Evolutionary conservation across 64 coral and sea anemone genomes (phyloP).

Genomic region (Dendronephthya gigantea): DNA sequence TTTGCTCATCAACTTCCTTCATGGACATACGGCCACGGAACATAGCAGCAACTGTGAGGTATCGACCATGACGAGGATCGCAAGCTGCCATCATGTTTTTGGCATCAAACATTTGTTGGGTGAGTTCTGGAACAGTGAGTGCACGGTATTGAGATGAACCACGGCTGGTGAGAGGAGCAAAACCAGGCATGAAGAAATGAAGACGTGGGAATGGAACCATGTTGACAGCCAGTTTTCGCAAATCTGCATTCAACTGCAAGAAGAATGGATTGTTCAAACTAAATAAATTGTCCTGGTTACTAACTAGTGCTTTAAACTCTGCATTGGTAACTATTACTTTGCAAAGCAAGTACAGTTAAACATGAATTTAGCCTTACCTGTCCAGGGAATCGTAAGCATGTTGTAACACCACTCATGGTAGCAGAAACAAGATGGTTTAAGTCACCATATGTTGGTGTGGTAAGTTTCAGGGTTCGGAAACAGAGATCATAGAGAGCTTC

Average conservation of each 20-base stretch:
- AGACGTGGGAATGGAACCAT: slow-evolving; percentile 3
- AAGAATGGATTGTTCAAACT: no score
- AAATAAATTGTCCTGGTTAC: no score
- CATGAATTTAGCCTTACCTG: no score
- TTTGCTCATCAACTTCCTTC: slow-evolving; percentile 1
- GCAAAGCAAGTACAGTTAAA: no score
- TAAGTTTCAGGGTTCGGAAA: slow-evolving; percentile 70
- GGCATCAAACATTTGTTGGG: background rate
- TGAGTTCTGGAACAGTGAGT: background rate
- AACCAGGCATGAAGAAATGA: slow-evolving; percentile 3
- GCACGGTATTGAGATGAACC: background rate
- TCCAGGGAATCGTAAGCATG: slow-evolving; percentile 68
- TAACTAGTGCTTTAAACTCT: no score
- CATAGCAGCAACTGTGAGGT: background rate
- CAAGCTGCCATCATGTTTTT: slow-evolving; percentile 7
- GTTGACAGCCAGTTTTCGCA: background rate
- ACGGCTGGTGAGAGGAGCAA: background rate
- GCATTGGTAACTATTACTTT: no score
- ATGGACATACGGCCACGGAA: slow-evolving; percentile 17
- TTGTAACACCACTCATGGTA: slow-evolving; percentile 74
- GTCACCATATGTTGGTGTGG: background rate
- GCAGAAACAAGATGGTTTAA: slow-evolving; percentile 59
- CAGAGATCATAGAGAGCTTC: slow-evolving; percentile 84
- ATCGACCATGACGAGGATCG: background rate
- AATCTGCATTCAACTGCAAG: background rate